Base-by-base conservation (phyloP, 2,113 vertebrate species). In the Zapus hudsonius region DNA sequence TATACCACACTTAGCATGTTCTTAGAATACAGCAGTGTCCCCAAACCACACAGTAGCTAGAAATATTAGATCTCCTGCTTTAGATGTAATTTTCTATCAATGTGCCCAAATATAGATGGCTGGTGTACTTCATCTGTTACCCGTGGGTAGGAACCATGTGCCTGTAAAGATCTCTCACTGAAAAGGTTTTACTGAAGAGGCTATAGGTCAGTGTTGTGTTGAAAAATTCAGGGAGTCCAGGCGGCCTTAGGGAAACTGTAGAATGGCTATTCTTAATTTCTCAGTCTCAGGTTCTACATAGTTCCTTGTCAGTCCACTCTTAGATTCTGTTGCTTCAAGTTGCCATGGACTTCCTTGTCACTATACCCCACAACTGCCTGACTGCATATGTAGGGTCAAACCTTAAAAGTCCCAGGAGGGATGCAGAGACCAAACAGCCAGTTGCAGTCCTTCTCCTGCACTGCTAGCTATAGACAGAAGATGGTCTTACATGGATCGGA, bases 201-300 rank as follows among this genome's bases (percentile, higher is more conserved):
- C 5, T 5, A 5, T 0, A 12, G 40, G 66, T 10, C 33, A 66
- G 19, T 64, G 25, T 63, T 52, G 27, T 16, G 1, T 72, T 81
- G n/a, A 0, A 40, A 52, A 52, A n/a, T n/a, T n/a, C 12, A 52
- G 52, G 38, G 44, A 82, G 66, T 40, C 33, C n/a, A 40, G 23
- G 42, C 7, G 13, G 38, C 11, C 11, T 47, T 7, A 19, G 33
- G 44, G 17, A 27, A 42, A n/a, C 16, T 12, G 17, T 7, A 15
- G 4, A 63, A n/a, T n/a, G 19, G 13, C 19, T 2, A 0, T 40
- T 80, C 55, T 80, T 38, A 33, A 38, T 55, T 10, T 42, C 40
- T 74, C n/a, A 57, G 22, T 36, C 23, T 12, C 5, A 23, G 64
- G 5, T 10, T 12, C 22, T 69, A 3, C 2, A 0, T 15, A 5